Evolutionary conservation across 2,797 vertebrate genomes (phyloP).

Genomic region (Mareca penelope): DNA sequence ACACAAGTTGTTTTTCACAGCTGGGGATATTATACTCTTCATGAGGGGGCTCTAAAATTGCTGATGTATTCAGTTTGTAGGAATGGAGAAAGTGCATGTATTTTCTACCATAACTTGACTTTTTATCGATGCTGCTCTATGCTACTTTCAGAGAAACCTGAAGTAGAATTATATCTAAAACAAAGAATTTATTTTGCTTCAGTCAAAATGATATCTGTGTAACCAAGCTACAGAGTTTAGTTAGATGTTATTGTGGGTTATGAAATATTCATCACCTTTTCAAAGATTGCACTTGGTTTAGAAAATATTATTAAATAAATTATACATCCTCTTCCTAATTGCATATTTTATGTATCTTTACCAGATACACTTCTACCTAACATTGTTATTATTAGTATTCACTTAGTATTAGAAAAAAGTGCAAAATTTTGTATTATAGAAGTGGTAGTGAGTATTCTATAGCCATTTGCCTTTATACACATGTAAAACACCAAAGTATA

Average conservation of each 20-base stretch:
- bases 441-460: not conserved
- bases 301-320: constrained; percentile 46
- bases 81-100: not conserved
- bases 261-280: constrained; percentile 55
- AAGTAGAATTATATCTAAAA: constrained; percentile 29
- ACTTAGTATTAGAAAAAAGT: not conserved
- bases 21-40: not conserved
- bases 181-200: constrained; percentile 37
- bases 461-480: not conserved
- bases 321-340: not conserved
- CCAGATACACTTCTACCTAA: not conserved
- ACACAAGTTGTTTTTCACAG: not conserved
- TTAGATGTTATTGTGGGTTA: not conserved
- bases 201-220: not conserved
- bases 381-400: not conserved
- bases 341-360: constrained; percentile 13
- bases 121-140: not conserved
- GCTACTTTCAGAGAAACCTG: not conserved
- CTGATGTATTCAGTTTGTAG: not conserved
- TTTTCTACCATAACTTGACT: constrained; percentile 17
- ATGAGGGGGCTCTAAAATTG: not conserved
- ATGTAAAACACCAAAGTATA: not conserved
- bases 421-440: not conserved
- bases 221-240: constrained; percentile 22
- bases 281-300: constrained; percentile 6